phyloP scores from a whole-genome alignment of 1,140 invertebrate species.

The Ceratitis capitata region DNA sequence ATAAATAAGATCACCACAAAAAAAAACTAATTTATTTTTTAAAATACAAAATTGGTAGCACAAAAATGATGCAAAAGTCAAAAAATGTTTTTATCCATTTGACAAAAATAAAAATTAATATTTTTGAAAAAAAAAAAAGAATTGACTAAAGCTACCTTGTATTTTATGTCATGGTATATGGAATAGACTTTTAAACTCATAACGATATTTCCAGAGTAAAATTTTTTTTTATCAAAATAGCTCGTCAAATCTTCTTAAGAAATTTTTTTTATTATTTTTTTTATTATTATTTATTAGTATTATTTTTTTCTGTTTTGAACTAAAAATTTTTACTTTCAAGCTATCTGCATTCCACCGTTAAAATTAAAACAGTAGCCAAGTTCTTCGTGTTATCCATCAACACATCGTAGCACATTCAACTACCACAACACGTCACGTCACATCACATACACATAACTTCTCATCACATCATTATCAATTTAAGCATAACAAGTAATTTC shows the following conservation, averaged over 20 bases:
- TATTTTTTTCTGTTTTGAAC: too few species aligned
- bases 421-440: neutral
- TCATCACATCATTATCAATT: constrained; percentile 12
- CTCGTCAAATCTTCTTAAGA: too few species aligned
- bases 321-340: too few species aligned
- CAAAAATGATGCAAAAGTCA: neutral
- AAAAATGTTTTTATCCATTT: neutral
- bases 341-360: neutral
- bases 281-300: too few species aligned
- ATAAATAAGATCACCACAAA: neutral
- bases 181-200: too few species aligned
- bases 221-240: too few species aligned
- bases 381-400: neutral
- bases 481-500: constrained; percentile 23
- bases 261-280: too few species aligned
- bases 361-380: neutral
- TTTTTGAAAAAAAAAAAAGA: too few species aligned
- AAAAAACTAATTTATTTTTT: neutral
- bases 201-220: too few species aligned
- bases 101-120: neutral
- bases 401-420: too few species aligned
- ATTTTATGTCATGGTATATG: too few species aligned
- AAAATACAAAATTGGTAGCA: neutral
- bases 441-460: neutral
- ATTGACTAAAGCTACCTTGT: too few species aligned